Conservation (phyloP, 2,113 vertebrate genomes). For the Labrus mixtus region DNA sequence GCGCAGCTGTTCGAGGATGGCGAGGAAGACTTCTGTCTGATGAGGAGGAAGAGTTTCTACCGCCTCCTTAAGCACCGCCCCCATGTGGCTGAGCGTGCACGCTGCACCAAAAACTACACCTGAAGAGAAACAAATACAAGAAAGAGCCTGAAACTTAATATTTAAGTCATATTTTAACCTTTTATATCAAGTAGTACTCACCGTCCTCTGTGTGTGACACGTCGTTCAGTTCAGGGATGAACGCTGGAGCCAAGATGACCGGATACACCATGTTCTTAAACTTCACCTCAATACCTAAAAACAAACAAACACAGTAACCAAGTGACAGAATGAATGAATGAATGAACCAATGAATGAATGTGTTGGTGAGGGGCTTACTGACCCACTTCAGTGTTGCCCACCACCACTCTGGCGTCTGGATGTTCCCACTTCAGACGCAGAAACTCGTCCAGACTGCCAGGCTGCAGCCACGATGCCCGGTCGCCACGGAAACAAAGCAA, state of each 20-base stretch:
- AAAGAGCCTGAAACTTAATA: not conserved
- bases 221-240: constrained; percentile 89
- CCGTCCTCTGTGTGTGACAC: constrained; percentile 86
- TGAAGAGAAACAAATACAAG: constrained; percentile 48
- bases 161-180: too few relatives aligned
- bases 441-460: constrained; percentile 84
- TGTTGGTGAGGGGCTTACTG: constrained; percentile 60
- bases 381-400: constrained; percentile 99
- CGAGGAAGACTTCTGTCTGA: constrained; percentile 88
- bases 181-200: constrained; percentile 79
- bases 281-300: constrained; percentile 90
- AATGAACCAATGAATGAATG: too few relatives aligned
- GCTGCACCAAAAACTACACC: constrained; percentile 91
- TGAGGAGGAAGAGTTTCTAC: constrained; percentile 82
- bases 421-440: constrained; percentile 88
- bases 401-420: constrained; percentile 89
- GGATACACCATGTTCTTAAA: constrained; percentile 94
- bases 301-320: not conserved
- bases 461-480: constrained; percentile 91
- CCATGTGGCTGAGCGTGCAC: constrained; percentile 86
- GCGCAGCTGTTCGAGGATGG: constrained; percentile 90
- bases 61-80: constrained; percentile 80
- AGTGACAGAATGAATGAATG: not conserved
- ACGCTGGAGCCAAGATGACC: constrained; percentile 89
- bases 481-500: constrained; percentile 87